Percentiles rank a stretch among this genome's conserved stretches.
Evolutionary conservation across 2,888 invertebrate species (phyloP).

Genomic region (Phorcus lineatus): DNA sequence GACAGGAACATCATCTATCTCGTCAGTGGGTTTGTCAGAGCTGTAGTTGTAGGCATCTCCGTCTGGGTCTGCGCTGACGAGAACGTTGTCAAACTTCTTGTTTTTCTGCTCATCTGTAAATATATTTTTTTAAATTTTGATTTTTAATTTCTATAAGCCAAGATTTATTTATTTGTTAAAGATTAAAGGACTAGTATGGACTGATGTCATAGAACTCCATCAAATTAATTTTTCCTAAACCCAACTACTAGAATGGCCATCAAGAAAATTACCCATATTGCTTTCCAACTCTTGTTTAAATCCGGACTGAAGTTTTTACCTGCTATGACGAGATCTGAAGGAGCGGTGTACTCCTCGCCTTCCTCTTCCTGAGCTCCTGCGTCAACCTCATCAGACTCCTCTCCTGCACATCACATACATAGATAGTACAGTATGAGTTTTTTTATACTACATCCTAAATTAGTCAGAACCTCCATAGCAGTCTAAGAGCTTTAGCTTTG

Average conservation of each 20-base stretch:
- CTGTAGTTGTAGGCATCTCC: constrained; percentile 45
- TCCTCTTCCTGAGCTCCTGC: constrained; percentile 55
- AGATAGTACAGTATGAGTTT: neutral
- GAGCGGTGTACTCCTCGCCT: constrained; percentile 46
- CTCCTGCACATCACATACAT: constrained; percentile 1
- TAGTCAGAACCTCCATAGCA: no score
- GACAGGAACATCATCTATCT: constrained; percentile 63
- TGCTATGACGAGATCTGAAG: constrained; percentile 28
- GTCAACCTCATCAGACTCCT: constrained; percentile 35
- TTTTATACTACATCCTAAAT: no score
- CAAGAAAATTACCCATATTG: no score
- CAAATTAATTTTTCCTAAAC: no score
- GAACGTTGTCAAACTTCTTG: neutral
- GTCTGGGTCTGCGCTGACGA: constrained; percentile 33
- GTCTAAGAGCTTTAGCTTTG: no score
- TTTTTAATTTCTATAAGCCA: neutral
- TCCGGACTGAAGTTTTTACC: no score
- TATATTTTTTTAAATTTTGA: neutral
- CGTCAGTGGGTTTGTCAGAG: constrained; percentile 49
- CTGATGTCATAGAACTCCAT: no score
- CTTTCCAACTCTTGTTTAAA: no score
- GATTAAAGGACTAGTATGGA: no score
- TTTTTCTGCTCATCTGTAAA: neutral
- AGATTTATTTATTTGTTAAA: no score
- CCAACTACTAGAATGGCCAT: no score